Evolutionary conservation across 2,888 invertebrate genomes (phyloP), one percentile per base, ranked within the genome.

Genomic region (Zootermopsis nevadensis): DNA sequence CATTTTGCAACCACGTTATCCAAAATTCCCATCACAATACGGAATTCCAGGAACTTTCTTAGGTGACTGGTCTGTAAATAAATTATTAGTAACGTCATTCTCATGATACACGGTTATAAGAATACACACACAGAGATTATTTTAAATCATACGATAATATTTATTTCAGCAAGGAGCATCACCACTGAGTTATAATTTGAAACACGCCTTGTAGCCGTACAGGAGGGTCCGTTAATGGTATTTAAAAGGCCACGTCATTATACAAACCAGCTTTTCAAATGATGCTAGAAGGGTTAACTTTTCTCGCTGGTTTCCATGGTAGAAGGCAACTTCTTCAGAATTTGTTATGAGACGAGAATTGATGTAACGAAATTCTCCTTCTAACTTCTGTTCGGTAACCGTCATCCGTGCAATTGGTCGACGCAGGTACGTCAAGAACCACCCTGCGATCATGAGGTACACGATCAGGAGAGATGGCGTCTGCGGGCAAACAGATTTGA

Each of bases 1-100:
- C 97, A 99, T 92, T 99, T 99, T 72, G 98, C 99, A 82, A 99
- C 93, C 85, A 99, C 95, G 90, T 99, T 99, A 90, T 99, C 99
- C 31, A 98, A 90, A 88, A 98, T 94, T 81, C 99, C 99, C 95
- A 99, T 97, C 69, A 94, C 91, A 77, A 97, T 95, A 85, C 95
- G 93, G 91, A 98, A 99, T 88, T 95, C 95, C 84, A 98, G 93
- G 91, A 97, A 97, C 88, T 94, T 95, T 85, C 96, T 92, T 84
- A 98, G 90, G 89, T 98, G 98, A 55, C 93, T 91, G 35, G 96
- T 94, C 93, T 93, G 88, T 27, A 55, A 33, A 30, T 42, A 67
- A 24, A 67, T 48, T 48, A 15, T 15, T 15, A 48, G 19, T 12
- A 15, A 48, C 15, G 19, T 48, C 48, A 48, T 15, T 48, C 48